Conservation (phyloP, 2,113 vertebrate genomes). For the Atherinomorus stipes region DNA sequence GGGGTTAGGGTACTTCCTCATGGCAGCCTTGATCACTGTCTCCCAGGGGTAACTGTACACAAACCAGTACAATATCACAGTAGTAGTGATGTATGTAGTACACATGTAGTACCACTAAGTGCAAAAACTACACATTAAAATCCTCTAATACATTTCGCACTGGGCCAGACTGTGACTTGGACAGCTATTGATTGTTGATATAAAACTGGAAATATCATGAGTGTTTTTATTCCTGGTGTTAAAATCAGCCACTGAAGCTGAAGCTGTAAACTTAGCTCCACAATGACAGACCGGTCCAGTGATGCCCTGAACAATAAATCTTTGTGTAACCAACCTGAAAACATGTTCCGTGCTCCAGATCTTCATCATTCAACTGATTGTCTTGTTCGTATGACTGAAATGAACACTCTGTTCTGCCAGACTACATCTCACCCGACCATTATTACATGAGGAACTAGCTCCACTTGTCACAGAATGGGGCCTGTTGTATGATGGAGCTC, state of each 20-base stretch:
- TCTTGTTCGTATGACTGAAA: neutral
- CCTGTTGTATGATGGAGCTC: slow-evolving; percentile 50
- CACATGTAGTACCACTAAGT: neutral
- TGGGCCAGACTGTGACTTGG: neutral
- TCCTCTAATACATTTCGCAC: neutral
- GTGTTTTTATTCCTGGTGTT: neutral
- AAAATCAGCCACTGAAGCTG: neutral
- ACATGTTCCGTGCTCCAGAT: slow-evolving; percentile 86
- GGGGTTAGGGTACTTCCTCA: slow-evolving; percentile 98
- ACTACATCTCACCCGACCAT: slow-evolving; percentile 41
- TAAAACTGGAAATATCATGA: neutral
- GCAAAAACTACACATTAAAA: neutral
- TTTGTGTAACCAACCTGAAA: slow-evolving; percentile 76
- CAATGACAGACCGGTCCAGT: neutral
- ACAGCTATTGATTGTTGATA: neutral
- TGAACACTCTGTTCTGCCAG: neutral
- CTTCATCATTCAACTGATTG: slow-evolving; percentile 74
- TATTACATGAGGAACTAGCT: slow-evolving; percentile 16
- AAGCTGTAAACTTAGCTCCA: neutral
- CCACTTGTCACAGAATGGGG: slow-evolving; percentile 25
- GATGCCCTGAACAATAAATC: neutral
- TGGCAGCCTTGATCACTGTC: slow-evolving; percentile 94
- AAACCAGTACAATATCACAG: neutral
- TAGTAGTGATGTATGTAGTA: no score
- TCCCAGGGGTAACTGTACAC: slow-evolving; percentile 94